phyloP scores from a whole-genome alignment of 2,797 vertebrate genomes.

The Onychomys leucogaster region DNA sequence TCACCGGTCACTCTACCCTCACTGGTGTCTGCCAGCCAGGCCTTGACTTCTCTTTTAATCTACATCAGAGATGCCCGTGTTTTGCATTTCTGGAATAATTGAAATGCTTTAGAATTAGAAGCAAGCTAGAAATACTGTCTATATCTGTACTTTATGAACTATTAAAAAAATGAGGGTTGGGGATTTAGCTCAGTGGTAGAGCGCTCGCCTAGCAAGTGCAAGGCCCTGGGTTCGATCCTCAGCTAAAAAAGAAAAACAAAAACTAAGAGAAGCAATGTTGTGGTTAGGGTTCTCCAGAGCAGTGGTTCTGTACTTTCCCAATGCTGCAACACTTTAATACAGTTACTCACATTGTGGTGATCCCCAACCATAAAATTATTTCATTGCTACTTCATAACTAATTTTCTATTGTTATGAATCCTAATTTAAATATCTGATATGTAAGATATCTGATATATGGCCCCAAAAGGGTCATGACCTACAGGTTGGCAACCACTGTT shows the following conservation, averaged over 20 bases:
- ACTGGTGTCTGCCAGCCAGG: neutral
- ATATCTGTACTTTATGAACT: slow-evolving; percentile 34
- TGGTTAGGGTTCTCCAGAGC: neutral
- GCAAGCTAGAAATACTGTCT: neutral
- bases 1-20: neutral
- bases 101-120: slow-evolving; percentile 47
- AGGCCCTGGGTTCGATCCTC: too few species aligned
- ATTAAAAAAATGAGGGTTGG: too few species aligned
- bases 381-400: neutral
- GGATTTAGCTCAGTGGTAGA: too few species aligned
- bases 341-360: neutral
- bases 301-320: neutral
- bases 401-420: neutral
- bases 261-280: neutral
- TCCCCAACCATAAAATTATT: neutral
- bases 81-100: slow-evolving; percentile 44
- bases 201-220: too few species aligned
- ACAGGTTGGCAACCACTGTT: neutral
- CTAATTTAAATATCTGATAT: neutral
- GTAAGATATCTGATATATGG: neutral
- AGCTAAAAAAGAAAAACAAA: neutral
- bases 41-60: neutral
- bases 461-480: neutral
- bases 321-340: neutral
- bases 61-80: neutral